A percentile compares a stretch with the other conserved stretches of the same genome.
Conservation (phyloP, 2,113 vertebrate species). For the Cinclus cinclus region DNA sequence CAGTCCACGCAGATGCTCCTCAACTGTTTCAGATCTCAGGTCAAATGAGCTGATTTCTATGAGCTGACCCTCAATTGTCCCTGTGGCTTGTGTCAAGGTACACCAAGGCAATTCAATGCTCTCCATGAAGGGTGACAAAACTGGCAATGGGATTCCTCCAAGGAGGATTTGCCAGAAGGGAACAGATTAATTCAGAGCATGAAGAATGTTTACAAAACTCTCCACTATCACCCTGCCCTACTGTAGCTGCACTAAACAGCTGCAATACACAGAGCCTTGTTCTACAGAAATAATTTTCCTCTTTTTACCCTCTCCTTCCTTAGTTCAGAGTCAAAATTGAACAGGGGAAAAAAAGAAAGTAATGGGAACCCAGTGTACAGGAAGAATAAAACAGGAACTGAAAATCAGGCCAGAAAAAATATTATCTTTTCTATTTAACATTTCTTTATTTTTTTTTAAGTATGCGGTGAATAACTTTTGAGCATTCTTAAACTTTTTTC, state of each 20-base stretch:
- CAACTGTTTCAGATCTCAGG: background rate
- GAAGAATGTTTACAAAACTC: background rate
- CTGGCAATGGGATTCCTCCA: background rate
- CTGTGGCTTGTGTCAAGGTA: background rate
- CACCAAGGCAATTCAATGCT: background rate
- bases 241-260: background rate
- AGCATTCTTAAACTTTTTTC: background rate
- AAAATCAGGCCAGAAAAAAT: background rate
- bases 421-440: background rate
- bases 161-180: background rate
- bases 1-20: background rate
- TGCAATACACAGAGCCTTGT: background rate
- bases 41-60: background rate
- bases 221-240: background rate
- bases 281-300: background rate
- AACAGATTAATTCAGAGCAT: background rate
- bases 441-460: background rate
- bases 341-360: too few relatives aligned
- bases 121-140: background rate
- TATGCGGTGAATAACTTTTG: background rate
- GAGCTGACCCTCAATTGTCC: background rate
- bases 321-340: background rate
- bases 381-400: background rate
- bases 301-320: background rate
- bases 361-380: rapidly evolving